Conservation (phyloP, 2,113 vertebrate genomes). For the Tyto alba region DNA sequence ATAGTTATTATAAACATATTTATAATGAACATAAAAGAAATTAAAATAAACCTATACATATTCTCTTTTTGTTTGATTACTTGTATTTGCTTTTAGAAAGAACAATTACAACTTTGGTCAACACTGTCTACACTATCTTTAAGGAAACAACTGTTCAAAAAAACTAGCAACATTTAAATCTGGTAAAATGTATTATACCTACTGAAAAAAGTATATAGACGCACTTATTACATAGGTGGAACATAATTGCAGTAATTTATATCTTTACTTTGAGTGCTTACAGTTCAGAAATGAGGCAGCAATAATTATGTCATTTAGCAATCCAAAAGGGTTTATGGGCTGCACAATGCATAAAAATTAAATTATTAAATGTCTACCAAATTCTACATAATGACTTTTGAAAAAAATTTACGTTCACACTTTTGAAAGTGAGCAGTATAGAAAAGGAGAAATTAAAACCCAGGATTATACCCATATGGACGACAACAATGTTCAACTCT, state of each 20-base stretch:
- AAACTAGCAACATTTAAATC: not conserved
- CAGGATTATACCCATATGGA: not conserved
- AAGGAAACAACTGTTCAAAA: not conserved
- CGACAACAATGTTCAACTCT: not conserved
- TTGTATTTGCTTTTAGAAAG: not conserved
- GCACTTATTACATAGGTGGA: not conserved
- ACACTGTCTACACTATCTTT: not conserved
- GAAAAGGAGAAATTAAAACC: not conserved
- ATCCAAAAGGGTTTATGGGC: not conserved
- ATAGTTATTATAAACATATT: not conserved
- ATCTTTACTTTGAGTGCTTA: not conserved
- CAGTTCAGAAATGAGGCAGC: not conserved
- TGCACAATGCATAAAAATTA: not conserved
- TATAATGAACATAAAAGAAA: not conserved
- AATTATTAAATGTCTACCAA: not conserved
- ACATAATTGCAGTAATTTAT: not conserved
- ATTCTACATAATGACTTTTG: not conserved
- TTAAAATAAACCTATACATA: not conserved
- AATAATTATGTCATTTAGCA: not conserved
- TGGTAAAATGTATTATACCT: not conserved
- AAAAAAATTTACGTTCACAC: not conserved
- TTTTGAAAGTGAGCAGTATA: not conserved
- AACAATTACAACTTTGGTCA: not conserved
- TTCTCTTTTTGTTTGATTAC: not conserved
- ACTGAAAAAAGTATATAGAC: not conserved